Evolutionary conservation across 2,113 vertebrate species (phyloP), one percentile per base, ranked within the genome.

Genomic region (Corydoras sp.): DNA sequence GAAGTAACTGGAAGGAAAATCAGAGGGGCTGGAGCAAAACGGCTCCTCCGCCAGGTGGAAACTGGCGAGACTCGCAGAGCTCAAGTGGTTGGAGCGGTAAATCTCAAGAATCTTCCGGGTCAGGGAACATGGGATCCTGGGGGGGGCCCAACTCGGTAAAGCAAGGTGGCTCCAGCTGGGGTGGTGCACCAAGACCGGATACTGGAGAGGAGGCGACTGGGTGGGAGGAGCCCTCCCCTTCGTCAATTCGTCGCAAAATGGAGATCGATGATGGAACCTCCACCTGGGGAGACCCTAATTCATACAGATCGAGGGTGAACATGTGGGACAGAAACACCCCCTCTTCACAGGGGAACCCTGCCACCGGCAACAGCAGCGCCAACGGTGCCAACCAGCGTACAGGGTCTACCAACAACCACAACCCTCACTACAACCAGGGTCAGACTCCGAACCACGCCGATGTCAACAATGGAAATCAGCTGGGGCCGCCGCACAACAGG

Each of bases 261-360:
- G 97, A 98, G 85, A 98, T 99, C 1, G 97, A 98, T 73, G 97
- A 99, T 66, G 97, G 97, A 88, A 99, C 96, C 81, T 95, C 97
- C 83, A 95, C 96, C 81, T 99, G 97, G 97, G 97, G 96, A 9
- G 94, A 99, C 89, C 96, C 97, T 14, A 93, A 76, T 82, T 80
- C 84, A 76, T 92, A 93, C 89, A 94, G 88, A 85, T 95, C 95
- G 87, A 88, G 92, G 83, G 94, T 95, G 87, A 99, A 97, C 83
- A 91, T 98, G 95, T 99, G 97, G 97, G 97, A 98, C 85, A 93
- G 92, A 81, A 98, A 98, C 85, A 96, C 91, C 85, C 90, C 95
- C 56, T 91, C 89, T 67, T 84, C 90, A 76, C 92, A 88, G 87
- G 88, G 86, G 87, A 91, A 85, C 77, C 77, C 80, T 58, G 74